phyloP scores from a whole-genome alignment of 1,140 invertebrate genomes.

The Drosophila ercepeae region DNA sequence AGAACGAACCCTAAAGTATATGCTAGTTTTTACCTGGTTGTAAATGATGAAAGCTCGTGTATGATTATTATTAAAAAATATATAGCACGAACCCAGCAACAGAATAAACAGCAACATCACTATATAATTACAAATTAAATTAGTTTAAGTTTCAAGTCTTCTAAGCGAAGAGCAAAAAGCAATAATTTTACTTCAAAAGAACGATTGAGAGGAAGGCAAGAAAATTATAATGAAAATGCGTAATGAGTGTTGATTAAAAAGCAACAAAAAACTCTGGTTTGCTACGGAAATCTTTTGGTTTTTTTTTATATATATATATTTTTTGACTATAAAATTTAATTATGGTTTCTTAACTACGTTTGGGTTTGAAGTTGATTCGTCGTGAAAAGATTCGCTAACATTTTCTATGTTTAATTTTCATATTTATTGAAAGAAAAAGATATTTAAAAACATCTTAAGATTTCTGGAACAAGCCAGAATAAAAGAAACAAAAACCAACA shows the following conservation, averaged over 20 bases:
- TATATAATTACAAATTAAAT: slow-evolving; percentile 59
- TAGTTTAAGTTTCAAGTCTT: slow-evolving; percentile 65
- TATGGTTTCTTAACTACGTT: too few species aligned
- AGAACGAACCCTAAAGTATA: slow-evolving; percentile 46
- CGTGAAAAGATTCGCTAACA: too few species aligned
- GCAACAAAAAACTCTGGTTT: neutral
- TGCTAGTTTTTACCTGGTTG: slow-evolving; percentile 78
- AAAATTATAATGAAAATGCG: slow-evolving; percentile 29
- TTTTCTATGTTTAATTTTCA: too few species aligned
- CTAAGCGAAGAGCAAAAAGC: slow-evolving; percentile 71
- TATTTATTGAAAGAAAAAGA: neutral
- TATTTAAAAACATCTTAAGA: slow-evolving; percentile 1
- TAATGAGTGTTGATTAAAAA: slow-evolving; percentile 48
- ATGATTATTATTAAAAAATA: slow-evolving; percentile 53
- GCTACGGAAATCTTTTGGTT: neutral
- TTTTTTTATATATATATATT: neutral
- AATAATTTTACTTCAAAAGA: slow-evolving; percentile 75
- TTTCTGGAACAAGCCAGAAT: slow-evolving; percentile 17
- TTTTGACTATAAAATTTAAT: too few species aligned
- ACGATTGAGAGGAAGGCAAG: slow-evolving; percentile 17
- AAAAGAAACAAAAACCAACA: slow-evolving; percentile 44
- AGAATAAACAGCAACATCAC: slow-evolving; percentile 44
- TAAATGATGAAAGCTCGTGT: slow-evolving; percentile 70
- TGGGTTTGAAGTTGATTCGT: too few species aligned
- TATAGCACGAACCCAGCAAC: slow-evolving; percentile 33